Base-by-base conservation (phyloP, 2,797 vertebrate species). In the Numenius phaeopus region DNA sequence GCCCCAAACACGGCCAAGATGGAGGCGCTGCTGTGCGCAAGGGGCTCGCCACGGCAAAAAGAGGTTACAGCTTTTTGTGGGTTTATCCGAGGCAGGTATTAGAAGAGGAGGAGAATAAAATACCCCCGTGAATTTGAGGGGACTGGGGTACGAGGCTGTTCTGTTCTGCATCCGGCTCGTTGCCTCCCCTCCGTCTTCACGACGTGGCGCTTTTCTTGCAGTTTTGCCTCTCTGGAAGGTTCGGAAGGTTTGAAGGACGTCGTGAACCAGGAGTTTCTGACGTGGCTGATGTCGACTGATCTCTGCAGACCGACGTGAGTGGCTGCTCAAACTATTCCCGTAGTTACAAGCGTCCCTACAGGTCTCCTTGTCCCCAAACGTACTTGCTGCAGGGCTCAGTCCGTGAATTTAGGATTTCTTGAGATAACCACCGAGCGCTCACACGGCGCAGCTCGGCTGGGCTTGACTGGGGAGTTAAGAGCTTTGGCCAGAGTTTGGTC, bases 281-380 rank as follows among this genome's bases (percentile, higher is more conserved):
- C 90, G 3, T 98, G 94, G 96, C 69, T 97, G 94, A 71, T 79
- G 90, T 62, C 77, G 5, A 66, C 81, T 13, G 97, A 97, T 52
- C 80, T 96, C 95, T 98, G 95, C 95, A 93, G 77, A 77, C 46
- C 84, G 61, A 80, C 7, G 98, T 98, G 62, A 95, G 96, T 66
- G 34, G 12, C 70, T 13, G 23, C 12, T 67, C 49, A 14, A 4
- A 27, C 55, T 12, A 0, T 15, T 57, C 27, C 76, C 19, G 39
- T 32, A 23, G 40, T 52, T 30, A 26, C 44, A 42, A n/a, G 30
- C 22, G 18, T 14, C 84, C 40, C 54, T 18, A 2, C 37, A 8
- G 46, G 8, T 2, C 55, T 50, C 66, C n/a, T 12, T 19, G 13
- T 8, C 24, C 42, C 52, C 40, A 7, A 0, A 19, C 9, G 16